These are phyloP conservation scores for Pollenia amentaria DNA, from an alignment of 2,888 invertebrate species.

Conservation along the genomic window DNA sequence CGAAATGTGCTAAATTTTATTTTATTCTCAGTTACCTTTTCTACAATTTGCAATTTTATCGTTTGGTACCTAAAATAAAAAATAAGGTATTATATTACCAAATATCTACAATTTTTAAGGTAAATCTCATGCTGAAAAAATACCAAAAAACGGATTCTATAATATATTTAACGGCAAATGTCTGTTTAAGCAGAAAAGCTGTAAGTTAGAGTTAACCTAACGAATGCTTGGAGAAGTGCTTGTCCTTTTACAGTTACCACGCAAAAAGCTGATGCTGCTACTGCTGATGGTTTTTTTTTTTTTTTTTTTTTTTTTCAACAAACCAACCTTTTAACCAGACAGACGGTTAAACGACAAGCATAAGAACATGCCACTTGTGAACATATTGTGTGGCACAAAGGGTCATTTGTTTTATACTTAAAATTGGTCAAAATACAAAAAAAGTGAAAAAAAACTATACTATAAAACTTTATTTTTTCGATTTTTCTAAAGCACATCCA, in stretches of 20 bases:
- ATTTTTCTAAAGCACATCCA: neutral
- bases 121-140: constrained; percentile 40
- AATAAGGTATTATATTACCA: constrained; percentile 20
- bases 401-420: constrained; percentile 75
- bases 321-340: constrained; percentile 41
- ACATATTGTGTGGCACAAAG: constrained; percentile 75
- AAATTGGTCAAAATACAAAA: constrained; percentile 37
- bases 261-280: neutral
- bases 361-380: constrained; percentile 74
- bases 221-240: constrained; percentile 14
- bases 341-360: constrained; percentile 53
- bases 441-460: neutral
- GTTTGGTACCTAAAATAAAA: constrained; percentile 16
- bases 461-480: neutral
- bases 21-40: constrained; percentile 34
- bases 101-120: constrained; percentile 45
- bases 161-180: constrained; percentile 59
- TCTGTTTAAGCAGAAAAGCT: constrained; percentile 73
- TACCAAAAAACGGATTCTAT: constrained; percentile 5
- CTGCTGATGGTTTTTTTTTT: neutral
- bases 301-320: neutral
- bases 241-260: neutral
- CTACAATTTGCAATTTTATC: constrained; percentile 52
- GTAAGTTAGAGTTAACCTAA: constrained; percentile 75
- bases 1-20: constrained; percentile 42